phyloP scores from a whole-genome alignment of 2,888 invertebrate genomes.

The Incurvaria masculella region DNA sequence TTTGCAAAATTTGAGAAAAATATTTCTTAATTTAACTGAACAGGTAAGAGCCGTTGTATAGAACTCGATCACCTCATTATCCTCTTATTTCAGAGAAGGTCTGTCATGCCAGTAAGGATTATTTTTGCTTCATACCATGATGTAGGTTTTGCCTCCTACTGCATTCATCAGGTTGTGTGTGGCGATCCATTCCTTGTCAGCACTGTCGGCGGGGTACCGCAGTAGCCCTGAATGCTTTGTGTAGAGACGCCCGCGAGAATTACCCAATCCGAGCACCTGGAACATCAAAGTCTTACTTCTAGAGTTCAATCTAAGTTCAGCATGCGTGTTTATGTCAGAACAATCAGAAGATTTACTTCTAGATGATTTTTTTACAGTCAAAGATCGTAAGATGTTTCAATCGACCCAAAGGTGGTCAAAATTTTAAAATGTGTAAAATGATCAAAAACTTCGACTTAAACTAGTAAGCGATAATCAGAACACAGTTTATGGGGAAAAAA shows the following conservation, averaged over 20 bases:
- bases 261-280: conserved; percentile 67
- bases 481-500: no score
- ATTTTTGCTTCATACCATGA: no score
- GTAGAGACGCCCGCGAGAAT: conserved; percentile 71
- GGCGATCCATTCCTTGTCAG: conserved; percentile 79
- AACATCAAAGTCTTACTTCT: conserved; percentile 15
- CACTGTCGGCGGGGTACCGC: conserved; percentile 74
- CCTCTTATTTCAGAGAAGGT: no score
- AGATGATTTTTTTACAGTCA: neutral
- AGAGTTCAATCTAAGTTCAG: no score
- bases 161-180: conserved; percentile 74
- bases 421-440: neutral
- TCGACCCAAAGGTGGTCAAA: neutral
- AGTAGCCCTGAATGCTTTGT: conserved; percentile 74
- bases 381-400: neutral
- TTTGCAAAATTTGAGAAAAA: no score
- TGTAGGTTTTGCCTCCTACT: conserved; percentile 75
- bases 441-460: no score
- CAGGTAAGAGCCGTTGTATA: no score
- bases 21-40: no score
- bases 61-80: no score
- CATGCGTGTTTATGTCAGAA: no score
- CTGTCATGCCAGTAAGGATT: no score
- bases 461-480: no score
- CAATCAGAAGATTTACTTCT: neutral